Percentiles rank a stretch among this genome's conserved stretches.
These are phyloP conservation scores for Ianthella basta DNA, from an alignment of 37 sponge, comb jelly and placozoan genomes.

Conservation along the genomic window DNA sequence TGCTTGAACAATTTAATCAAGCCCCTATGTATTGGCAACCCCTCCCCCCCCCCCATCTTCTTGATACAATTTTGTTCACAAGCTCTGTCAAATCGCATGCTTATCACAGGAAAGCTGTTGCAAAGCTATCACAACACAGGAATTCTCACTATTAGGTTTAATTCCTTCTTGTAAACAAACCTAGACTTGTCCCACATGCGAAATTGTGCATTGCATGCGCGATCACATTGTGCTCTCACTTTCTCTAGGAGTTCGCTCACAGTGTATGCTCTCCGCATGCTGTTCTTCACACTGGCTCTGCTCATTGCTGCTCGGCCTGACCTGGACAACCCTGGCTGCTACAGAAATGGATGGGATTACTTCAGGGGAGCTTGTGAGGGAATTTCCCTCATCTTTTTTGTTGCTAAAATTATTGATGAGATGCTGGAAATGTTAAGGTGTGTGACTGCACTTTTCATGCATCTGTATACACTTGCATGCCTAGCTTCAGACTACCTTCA, in stretches of 20 bases:
- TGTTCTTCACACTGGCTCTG: neutral
- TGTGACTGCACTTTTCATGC: neutral
- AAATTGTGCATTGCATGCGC: too few species aligned
- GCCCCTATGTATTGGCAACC: too few species aligned
- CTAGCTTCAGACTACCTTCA: neutral
- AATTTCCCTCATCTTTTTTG: neutral
- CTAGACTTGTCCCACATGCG: too few species aligned
- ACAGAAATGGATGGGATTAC: neutral
- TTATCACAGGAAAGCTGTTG: too few species aligned
- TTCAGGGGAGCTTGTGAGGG: neutral
- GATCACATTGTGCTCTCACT: neutral
- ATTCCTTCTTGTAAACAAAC: too few species aligned
- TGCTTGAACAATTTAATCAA: too few species aligned
- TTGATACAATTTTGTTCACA: too few species aligned
- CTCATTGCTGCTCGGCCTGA: constrained; percentile 4
- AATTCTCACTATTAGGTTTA: too few species aligned
- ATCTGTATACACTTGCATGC: neutral
- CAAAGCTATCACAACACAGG: too few species aligned
- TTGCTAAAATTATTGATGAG: neutral
- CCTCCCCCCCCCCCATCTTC: too few species aligned
- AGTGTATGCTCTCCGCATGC: neutral
- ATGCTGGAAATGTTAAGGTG: neutral
- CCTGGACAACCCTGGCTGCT: constrained; percentile 14
- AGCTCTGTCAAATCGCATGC: too few species aligned
- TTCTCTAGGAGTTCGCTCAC: neutral